Conservation (phyloP, 1,140 invertebrate genomes). For the Lepeophtheirus salmonis region DNA sequence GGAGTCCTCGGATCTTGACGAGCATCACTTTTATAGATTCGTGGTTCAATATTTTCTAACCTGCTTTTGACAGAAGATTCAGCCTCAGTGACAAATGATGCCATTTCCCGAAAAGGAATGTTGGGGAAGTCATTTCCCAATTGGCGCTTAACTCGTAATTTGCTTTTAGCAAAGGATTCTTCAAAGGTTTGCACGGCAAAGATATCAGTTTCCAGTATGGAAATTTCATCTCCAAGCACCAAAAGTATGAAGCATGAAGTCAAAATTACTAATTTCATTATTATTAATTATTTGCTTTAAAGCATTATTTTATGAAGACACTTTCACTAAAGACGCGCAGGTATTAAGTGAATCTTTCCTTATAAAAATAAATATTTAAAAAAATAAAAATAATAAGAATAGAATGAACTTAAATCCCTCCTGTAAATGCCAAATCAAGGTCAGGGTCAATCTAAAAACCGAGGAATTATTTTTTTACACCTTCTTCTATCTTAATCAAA, state of each 20-base stretch:
- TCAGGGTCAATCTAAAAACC: neutral
- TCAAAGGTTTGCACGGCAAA: neutral
- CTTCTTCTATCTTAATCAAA: neutral
- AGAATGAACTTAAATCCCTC: neutral
- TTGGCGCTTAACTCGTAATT: neutral
- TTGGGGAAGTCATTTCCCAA: neutral
- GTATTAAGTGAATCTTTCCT: neutral
- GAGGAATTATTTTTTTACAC: neutral
- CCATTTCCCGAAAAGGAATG: slow-evolving; percentile 13
- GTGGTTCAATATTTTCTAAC: slow-evolving; percentile 22
- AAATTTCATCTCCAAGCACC: neutral
- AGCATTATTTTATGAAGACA: neutral
- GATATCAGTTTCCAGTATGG: neutral
- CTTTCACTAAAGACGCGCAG: neutral
- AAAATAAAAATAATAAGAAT: neutral
- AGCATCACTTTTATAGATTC: slow-evolving; percentile 20
- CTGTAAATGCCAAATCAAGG: neutral
- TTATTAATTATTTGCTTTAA: neutral
- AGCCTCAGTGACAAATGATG: slow-evolving; percentile 4
- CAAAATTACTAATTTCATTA: neutral
- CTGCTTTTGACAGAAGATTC: slow-evolving; percentile 1
- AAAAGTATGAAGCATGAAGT: neutral
- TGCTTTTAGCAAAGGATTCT: neutral
- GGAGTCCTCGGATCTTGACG: slow-evolving; percentile 29
- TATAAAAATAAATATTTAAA: neutral